Evolutionary conservation across 2,113 vertebrate genomes (phyloP).

Genomic region (Terrapene triunguis): DNA sequence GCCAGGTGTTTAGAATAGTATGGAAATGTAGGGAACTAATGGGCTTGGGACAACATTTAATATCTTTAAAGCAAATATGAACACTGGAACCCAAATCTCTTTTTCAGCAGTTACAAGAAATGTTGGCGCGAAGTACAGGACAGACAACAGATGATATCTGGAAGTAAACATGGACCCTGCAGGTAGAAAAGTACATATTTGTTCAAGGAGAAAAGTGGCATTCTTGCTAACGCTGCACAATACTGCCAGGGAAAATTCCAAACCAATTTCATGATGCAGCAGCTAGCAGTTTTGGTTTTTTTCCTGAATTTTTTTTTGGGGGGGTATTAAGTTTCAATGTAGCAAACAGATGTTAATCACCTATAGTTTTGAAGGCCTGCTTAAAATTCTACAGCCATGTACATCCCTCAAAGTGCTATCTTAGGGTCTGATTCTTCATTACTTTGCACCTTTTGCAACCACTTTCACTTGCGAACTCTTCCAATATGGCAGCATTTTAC

Average conservation of each 20-base stretch:
- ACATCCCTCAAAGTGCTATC: neutral
- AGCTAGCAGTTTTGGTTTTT: rapidly evolving
- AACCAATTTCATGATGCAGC: neutral
- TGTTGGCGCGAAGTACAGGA: constrained; percentile 62
- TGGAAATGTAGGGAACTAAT: neutral
- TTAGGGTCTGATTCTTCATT: neutral
- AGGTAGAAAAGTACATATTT: constrained; percentile 73
- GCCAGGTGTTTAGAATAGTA: rapidly evolving
- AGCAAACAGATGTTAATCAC: neutral
- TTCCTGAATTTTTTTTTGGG: neutral
- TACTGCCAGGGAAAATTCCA: constrained; percentile 59
- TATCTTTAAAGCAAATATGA: constrained; percentile 52
- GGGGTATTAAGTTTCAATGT: neutral
- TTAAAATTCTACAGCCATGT: neutral
- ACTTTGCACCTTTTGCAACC: neutral
- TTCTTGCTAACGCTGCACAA: constrained; percentile 73
- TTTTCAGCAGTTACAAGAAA: constrained; percentile 55
- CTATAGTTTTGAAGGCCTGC: neutral
- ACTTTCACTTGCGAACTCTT: neutral
- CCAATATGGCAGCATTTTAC: neutral
- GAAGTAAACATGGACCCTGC: constrained; percentile 79
- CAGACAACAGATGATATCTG: constrained; percentile 77
- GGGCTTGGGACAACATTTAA: constrained; percentile 51
- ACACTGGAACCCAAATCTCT: constrained; percentile 18
- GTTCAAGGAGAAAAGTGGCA: constrained; percentile 23